Evolutionary conservation across 1,140 invertebrate genomes (phyloP), one percentile per base, ranked within the genome.

Genomic region (Venturia canescens): DNA sequence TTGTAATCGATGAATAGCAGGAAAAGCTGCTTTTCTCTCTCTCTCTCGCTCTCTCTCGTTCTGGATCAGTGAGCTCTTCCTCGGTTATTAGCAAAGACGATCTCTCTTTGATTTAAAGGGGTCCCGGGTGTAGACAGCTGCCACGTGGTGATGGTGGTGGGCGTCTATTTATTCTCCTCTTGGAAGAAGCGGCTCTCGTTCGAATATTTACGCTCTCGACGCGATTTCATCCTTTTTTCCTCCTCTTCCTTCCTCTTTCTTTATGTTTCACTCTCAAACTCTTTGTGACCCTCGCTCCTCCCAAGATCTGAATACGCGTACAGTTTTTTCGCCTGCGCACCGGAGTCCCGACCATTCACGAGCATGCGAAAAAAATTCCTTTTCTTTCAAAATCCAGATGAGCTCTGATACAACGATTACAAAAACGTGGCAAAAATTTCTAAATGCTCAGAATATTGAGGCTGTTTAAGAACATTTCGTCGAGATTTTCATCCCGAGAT

Each of bases 81-180:
- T 67, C 77, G 60, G 50, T 83, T 81, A 84, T 84, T 80, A 79
- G 79, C 63, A 81, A 75, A 80, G 75, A 80, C 48, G 81, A 82
- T 82, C 76, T 83, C 76, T 83, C 84, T 85, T 84, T 85, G 80
- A 83, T 83, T 85, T 85, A 85, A 84, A 79, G 80, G 72, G 78
- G 80, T 50, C 70, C 69, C 60, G 81, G 74, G 83, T 83, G 81
- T 83, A 80, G 83, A 84, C 83, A 85, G 84, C 84, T 85, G 84
- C 81, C 83, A 84, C 78, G 79, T 81, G 81, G 81, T 63, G 21
- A 26, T 63, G 57, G 21, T 75, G 72, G 72, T 75, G 50, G 78
- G 70, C 80, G 77, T 85, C 82, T 83, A 85, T 85, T 85, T 85
- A 82, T 83, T 85, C 84, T 71, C 77, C 84, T 85, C 84, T 81